phyloP scores from a whole-genome alignment of 2,797 vertebrate species.

The Micrastur ruficollis region DNA sequence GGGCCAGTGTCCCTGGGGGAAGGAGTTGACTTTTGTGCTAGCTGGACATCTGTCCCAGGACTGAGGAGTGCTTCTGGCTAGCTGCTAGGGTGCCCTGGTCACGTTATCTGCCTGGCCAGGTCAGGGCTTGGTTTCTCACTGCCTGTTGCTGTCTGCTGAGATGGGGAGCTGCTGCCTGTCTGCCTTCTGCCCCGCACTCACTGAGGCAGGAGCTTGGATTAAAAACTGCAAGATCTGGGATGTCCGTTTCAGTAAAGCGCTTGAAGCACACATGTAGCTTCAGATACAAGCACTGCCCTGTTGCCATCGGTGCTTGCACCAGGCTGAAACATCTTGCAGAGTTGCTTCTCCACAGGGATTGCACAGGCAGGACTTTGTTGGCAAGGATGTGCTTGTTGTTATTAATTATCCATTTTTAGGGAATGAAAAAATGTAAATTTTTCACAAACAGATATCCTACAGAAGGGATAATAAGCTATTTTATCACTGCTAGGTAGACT shows the following conservation, averaged over 20 bases:
- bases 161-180: not conserved
- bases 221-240: not conserved
- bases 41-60: not conserved
- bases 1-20: accelerated
- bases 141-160: not conserved
- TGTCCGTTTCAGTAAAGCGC: not conserved
- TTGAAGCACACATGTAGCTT: not conserved
- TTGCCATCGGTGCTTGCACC: not conserved
- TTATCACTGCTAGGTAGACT: not conserved
- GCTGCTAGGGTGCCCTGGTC: not conserved
- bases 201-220: not conserved
- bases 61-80: not conserved
- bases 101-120: accelerated
- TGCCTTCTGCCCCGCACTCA: not conserved
- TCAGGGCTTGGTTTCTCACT: not conserved
- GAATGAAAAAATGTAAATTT: not conserved
- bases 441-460: not conserved
- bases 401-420: not conserved
- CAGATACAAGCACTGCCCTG: not conserved
- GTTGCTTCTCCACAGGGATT: not conserved
- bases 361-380: not conserved
- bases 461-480: slow-evolving; percentile 5
- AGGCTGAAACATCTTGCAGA: not conserved
- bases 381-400: not conserved
- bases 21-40: not conserved